phyloP scores from a whole-genome alignment of 2,113 vertebrate genomes.

The Alaudala cheleensis region DNA sequence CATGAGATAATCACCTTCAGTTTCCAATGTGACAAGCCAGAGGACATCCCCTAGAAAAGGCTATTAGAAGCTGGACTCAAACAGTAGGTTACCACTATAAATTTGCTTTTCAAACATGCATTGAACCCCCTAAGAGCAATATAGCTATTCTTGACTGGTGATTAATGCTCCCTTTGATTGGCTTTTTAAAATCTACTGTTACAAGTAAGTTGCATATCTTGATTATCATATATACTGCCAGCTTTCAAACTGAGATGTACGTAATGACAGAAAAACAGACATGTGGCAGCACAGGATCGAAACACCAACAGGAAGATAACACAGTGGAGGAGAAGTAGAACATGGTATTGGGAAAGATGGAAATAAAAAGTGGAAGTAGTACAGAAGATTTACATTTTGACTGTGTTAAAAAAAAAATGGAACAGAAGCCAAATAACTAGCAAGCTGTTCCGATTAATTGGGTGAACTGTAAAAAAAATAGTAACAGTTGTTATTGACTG shows the following conservation, averaged over 20 bases:
- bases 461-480: not conserved
- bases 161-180: not conserved
- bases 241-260: not conserved
- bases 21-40: not conserved
- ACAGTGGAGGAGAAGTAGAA: not conserved
- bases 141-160: not conserved
- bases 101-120: not conserved
- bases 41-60: not conserved
- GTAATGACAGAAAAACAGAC: not conserved
- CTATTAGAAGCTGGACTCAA: not conserved
- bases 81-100: not conserved
- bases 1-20: rapidly evolving
- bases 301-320: not conserved
- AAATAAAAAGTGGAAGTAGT: not conserved
- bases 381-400: not conserved
- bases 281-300: not conserved
- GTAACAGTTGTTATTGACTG: not conserved
- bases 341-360: not conserved
- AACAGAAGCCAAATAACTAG: not conserved
- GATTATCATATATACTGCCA: not conserved
- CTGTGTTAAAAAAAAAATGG: not conserved
- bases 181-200: not conserved
- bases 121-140: not conserved
- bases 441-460: not conserved
- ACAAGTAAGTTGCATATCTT: not conserved